Percentiles rank a stretch among this genome's conserved stretches.
These are phyloP conservation scores for Drosophila antonietae DNA, from an alignment of 2,888 invertebrate species.

Conservation along the genomic window DNA sequence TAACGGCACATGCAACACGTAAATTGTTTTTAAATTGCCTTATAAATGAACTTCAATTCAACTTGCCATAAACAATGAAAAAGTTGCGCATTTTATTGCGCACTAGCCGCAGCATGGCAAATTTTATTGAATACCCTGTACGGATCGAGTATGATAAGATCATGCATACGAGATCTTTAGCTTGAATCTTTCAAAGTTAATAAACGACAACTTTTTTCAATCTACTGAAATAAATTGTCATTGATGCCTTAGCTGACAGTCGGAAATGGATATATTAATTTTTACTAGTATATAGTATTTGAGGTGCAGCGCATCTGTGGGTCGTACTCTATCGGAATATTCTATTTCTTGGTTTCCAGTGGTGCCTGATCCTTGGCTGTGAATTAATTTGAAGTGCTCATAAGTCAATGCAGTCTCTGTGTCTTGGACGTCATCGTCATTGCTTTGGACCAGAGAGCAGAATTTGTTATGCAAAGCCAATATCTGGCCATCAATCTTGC, in stretches of 20 bases:
- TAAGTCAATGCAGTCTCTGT: slow-evolving; percentile 55
- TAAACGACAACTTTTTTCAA: background rate
- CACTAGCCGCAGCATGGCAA: slow-evolving; percentile 15
- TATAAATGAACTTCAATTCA: slow-evolving; percentile 78
- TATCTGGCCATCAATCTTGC: slow-evolving; percentile 72
- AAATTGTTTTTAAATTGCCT: slow-evolving; percentile 79
- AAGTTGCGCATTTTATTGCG: slow-evolving; percentile 55
- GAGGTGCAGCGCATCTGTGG: slow-evolving; percentile 6
- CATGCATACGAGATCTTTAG: background rate
- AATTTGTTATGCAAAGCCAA: slow-evolving; percentile 69
- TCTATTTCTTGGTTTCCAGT: slow-evolving; percentile 6
- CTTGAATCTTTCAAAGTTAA: background rate
- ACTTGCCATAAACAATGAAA: slow-evolving; percentile 64
- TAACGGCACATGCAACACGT: slow-evolving; percentile 79
- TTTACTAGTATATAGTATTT: background rate
- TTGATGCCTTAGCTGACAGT: background rate
- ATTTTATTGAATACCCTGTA: slow-evolving; percentile 24
- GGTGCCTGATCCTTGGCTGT: slow-evolving; percentile 16
- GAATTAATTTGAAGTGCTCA: slow-evolving; percentile 75
- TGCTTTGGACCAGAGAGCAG: slow-evolving; percentile 12
- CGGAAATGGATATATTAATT: background rate
- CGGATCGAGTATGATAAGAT: background rate
- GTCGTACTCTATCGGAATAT: background rate
- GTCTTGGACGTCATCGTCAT: slow-evolving; percentile 44
- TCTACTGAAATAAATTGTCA: background rate